phyloP scores from a whole-genome alignment of 2,888 invertebrate genomes.

The Morpho helenor region DNA sequence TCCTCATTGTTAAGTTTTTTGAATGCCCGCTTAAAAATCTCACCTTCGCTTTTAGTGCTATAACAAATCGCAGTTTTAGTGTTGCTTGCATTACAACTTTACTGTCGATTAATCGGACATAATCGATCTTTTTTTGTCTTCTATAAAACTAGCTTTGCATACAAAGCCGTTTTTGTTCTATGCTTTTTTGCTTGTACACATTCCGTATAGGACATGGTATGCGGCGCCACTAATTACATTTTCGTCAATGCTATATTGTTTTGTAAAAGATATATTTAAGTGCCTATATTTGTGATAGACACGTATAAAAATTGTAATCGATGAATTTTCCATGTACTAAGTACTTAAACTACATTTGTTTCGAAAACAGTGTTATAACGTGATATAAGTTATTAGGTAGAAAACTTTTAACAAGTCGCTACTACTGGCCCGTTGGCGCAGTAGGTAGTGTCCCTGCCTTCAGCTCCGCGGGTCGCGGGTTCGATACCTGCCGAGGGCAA shows the following conservation, averaged over 20 bases:
- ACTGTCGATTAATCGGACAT: slow-evolving; percentile 4
- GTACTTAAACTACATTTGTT: no score
- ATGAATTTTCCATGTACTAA: no score
- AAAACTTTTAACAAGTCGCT: no score
- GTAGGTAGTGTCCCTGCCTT: no score
- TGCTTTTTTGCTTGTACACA: slow-evolving; percentile 1
- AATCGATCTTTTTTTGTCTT: slow-evolving; percentile 5
- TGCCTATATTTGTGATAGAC: no score
- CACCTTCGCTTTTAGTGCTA: not conserved
- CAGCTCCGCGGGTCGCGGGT: no score
- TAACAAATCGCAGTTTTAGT: not conserved
- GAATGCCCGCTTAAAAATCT: not conserved
- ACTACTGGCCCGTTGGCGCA: no score
- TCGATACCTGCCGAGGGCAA: no score
- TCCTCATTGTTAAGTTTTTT: not conserved
- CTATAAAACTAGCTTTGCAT: slow-evolving; percentile 6
- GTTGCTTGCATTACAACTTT: not conserved
- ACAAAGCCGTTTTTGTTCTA: slow-evolving; percentile 3
- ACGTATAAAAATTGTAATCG: no score
- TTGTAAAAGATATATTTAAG: not conserved
- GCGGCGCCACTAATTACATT: not conserved
- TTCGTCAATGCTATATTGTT: not conserved
- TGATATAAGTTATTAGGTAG: no score
- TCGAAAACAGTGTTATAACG: no score
- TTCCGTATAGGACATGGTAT: slow-evolving; percentile 5